phyloP scores from a whole-genome alignment of 2,888 invertebrate genomes.

The Dorcus parallelipipedus region DNA sequence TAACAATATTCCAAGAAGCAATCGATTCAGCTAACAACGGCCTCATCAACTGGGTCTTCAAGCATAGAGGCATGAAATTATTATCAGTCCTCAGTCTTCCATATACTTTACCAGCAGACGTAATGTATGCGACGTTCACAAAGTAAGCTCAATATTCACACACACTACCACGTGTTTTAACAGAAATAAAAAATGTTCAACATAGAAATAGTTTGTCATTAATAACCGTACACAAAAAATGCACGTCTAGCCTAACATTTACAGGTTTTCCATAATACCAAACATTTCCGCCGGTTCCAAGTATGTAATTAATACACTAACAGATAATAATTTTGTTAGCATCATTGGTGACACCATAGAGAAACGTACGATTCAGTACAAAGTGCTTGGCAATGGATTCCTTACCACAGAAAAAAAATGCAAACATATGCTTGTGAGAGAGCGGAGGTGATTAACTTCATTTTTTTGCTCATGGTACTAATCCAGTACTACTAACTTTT shows the following conservation, averaged over 20 bases:
- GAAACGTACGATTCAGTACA: slow-evolving; percentile 44
- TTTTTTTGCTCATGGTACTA: not conserved
- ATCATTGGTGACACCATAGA: slow-evolving; percentile 47
- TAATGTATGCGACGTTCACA: slow-evolving; percentile 79
- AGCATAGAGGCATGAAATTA: slow-evolving; percentile 76
- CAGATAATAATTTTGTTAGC: slow-evolving; percentile 42
- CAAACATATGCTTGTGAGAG: slow-evolving; percentile 16
- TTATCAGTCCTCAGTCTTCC: slow-evolving; percentile 80
- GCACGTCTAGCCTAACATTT: slow-evolving; percentile 21
- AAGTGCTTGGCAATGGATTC: slow-evolving; percentile 44
- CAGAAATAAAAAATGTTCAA: not conserved
- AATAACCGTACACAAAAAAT: not conserved
- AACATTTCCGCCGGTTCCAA: not conserved
- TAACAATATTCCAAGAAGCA: slow-evolving; percentile 88
- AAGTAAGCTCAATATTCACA: slow-evolving; percentile 62
- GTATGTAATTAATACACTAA: slow-evolving; percentile 19
- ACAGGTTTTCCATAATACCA: slow-evolving; percentile 27
- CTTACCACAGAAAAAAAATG: slow-evolving; percentile 17
- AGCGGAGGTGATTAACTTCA: slow-evolving; percentile 22
- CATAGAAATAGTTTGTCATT: not conserved
- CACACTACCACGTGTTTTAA: not conserved
- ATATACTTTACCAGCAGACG: slow-evolving; percentile 83
- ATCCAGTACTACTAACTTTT: too few relatives aligned
- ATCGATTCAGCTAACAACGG: slow-evolving; percentile 91
- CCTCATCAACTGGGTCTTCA: slow-evolving; percentile 85